Evolutionary conservation across 1,140 invertebrate genomes (phyloP).

Genomic region (Camponotus pennsylvanicus): DNA sequence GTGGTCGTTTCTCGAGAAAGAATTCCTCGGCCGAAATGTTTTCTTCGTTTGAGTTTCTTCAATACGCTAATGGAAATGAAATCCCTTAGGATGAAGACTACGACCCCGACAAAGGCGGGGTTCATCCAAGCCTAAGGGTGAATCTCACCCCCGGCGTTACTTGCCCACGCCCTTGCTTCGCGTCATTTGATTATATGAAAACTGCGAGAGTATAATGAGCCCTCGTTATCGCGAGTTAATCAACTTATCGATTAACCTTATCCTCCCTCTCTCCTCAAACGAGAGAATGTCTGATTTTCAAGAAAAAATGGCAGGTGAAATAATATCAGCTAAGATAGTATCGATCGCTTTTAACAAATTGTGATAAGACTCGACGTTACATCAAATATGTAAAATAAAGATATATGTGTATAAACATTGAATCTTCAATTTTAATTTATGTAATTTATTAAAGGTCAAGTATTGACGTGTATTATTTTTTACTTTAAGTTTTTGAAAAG

Average conservation of each 20-base stretch:
- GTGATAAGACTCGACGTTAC: background rate
- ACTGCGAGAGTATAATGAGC: conserved; percentile 56
- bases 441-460: background rate
- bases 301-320: background rate
- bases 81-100: conserved; percentile 76
- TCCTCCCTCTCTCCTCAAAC: background rate
- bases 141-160: conserved; percentile 74
- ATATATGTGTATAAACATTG: background rate
- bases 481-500: no score
- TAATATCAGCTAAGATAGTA: background rate
- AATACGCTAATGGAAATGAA: conserved; percentile 80
- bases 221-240: conserved; percentile 68
- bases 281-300: background rate
- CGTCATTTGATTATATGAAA: conserved; percentile 77
- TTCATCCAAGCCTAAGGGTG: conserved; percentile 72
- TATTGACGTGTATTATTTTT: no score
- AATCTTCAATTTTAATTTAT: background rate
- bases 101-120: conserved; percentile 72
- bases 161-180: conserved; percentile 65
- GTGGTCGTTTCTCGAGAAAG: conserved; percentile 10
- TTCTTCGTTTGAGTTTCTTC: conserved; percentile 72
- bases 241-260: conserved; percentile 70
- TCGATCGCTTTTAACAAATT: background rate
- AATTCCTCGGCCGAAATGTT: conserved; percentile 49
- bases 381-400: background rate